A percentile compares a stretch with the other conserved stretches of the same genome.
Evolutionary conservation across 2,113 vertebrate species (phyloP).

Genomic region (Oryzias woworae): DNA sequence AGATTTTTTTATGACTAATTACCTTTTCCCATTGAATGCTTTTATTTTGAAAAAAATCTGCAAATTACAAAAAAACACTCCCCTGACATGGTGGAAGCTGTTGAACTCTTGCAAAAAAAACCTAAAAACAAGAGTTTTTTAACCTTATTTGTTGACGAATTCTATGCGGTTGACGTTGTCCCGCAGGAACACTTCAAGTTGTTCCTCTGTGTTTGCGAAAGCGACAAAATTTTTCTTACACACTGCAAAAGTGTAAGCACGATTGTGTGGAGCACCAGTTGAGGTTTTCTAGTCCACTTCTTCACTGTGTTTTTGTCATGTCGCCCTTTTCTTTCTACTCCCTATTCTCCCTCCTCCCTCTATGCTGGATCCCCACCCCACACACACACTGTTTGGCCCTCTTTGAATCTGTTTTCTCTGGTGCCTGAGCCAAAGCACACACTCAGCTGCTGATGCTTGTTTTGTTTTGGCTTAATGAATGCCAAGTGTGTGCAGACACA

Average conservation of each 20-base stretch:
- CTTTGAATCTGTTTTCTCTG: conserved; percentile 61
- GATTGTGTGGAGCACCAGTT: conserved; percentile 41
- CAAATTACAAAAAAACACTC: too few relatives aligned
- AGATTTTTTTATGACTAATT: too few relatives aligned
- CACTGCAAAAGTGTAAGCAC: conserved; percentile 6
- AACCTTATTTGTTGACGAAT: conserved; percentile 18
- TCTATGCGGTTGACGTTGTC: background rate
- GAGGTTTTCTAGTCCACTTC: conserved; percentile 51
- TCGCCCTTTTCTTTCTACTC: conserved; percentile 9
- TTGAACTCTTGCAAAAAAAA: too few relatives aligned
- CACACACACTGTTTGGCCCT: conserved; percentile 49
- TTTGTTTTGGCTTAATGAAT: conserved; percentile 72
- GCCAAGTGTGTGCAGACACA: conserved; percentile 54
- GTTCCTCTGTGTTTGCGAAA: background rate
- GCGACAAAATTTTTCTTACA: conserved; percentile 12
- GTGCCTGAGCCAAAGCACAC: conserved; percentile 68
- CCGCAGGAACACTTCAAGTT: background rate
- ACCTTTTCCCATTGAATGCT: background rate
- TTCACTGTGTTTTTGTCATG: conserved; percentile 35
- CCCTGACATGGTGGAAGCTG: too few relatives aligned
- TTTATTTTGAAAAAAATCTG: background rate
- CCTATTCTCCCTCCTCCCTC: background rate
- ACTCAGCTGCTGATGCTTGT: conserved; percentile 71
- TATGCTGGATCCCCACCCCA: conserved; percentile 36
- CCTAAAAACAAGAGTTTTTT: background rate